Conservation (phyloP, 2,797 vertebrate genomes). For the Gallinago stenura region DNA sequence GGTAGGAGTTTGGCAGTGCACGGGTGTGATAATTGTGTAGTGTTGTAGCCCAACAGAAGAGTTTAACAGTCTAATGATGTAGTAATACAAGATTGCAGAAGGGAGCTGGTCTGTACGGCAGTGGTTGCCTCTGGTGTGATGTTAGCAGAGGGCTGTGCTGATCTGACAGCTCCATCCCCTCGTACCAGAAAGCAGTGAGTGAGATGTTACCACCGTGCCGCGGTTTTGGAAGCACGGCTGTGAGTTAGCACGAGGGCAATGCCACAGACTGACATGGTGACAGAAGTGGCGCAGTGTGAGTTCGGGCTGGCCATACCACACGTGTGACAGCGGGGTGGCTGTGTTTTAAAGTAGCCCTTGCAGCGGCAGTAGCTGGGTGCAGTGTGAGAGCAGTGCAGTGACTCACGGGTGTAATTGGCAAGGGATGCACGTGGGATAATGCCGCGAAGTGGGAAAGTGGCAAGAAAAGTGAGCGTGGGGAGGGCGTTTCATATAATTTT, state of each 20-base stretch:
- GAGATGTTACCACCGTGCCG: not conserved
- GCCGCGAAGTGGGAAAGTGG: not conserved
- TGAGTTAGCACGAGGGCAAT: not conserved
- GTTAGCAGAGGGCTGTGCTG: not conserved
- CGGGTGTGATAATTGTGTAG: not conserved
- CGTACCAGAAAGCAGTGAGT: not conserved
- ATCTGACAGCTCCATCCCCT: not conserved
- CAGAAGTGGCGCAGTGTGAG: not conserved
- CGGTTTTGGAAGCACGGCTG: not conserved
- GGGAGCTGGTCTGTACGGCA: not conserved
- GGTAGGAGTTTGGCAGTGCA: slow-evolving; percentile 42
- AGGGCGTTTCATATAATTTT: not conserved
- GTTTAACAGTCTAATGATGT: not conserved
- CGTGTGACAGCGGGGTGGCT: not conserved
- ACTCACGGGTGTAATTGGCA: not conserved
- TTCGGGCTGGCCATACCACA: not conserved
- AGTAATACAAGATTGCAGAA: slow-evolving; percentile 43
- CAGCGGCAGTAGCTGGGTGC: not conserved
- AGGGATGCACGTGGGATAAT: not conserved
- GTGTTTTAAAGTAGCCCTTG: not conserved
- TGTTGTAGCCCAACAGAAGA: slow-evolving; percentile 29
- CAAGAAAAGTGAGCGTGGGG: not conserved
- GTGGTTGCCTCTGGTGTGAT: slow-evolving; percentile 4
- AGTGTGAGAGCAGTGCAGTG: not conserved
- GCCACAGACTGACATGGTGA: not conserved